phyloP scores from a whole-genome alignment of 2,888 invertebrate genomes.

The Monochamus alternatus region DNA sequence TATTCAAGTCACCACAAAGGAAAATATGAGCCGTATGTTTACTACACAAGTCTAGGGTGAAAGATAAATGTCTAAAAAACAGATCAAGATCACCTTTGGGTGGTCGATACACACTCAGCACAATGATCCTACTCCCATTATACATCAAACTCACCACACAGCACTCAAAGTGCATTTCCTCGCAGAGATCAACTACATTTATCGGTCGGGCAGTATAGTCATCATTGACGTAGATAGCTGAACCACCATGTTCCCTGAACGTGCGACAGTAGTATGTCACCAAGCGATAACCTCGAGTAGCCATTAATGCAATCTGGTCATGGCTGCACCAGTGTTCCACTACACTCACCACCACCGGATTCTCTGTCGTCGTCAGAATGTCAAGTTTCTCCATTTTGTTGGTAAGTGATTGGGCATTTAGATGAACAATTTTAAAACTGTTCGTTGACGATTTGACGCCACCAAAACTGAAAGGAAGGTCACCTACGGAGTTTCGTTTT shows the following conservation, averaged over 20 bases:
- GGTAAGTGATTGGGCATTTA: conserved; percentile 23
- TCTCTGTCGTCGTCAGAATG: conserved; percentile 19
- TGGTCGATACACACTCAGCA: background rate
- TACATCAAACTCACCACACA: background rate
- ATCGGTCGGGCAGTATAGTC: background rate
- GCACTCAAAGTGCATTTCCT: conserved; percentile 1
- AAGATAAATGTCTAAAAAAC: background rate
- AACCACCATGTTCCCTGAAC: background rate
- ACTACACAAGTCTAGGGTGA: too few relatives aligned
- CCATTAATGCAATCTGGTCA: conserved; percentile 2
- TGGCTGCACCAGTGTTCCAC: conserved; percentile 32
- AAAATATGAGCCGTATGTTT: too few relatives aligned
- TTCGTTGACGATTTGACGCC: background rate
- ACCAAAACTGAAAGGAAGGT: background rate
- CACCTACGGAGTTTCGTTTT: background rate
- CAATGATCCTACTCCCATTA: background rate
- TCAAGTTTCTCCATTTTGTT: background rate
- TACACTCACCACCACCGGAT: conserved; percentile 34
- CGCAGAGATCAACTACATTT: background rate
- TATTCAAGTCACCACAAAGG: too few relatives aligned
- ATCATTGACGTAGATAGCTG: background rate
- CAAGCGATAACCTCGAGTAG: conserved; percentile 21
- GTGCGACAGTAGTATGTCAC: conserved; percentile 19
- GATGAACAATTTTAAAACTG: conserved; percentile 14
- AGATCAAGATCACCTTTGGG: too few relatives aligned